Evolutionary conservation across 92 coral and sea anemone genomes (phyloP).

Genomic region (Siderastrea radians): DNA sequence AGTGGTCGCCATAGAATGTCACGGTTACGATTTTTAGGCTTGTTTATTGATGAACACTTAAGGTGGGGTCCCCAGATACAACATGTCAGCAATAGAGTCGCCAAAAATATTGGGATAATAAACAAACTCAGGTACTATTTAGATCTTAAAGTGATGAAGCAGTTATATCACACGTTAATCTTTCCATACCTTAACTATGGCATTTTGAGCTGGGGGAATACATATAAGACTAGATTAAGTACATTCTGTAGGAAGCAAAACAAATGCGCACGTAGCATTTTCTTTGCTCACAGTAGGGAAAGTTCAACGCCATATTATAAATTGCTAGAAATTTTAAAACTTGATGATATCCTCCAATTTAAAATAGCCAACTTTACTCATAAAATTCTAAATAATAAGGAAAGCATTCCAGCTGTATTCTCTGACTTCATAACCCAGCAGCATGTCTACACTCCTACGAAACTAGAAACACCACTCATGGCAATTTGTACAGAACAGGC

Average conservation of each 20-base stretch:
- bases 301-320: background rate
- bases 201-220: conserved; percentile 28
- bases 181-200: conserved; percentile 24
- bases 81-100: conserved; percentile 15
- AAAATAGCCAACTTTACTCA: background rate
- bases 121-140: conserved; percentile 23
- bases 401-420: too few relatives aligned
- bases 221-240: background rate
- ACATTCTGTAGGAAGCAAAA: background rate
- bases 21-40: background rate
- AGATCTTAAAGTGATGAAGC: conserved; percentile 6
- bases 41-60: conserved; percentile 3
- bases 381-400: too few relatives aligned
- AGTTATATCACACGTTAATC: conserved; percentile 6
- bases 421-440: too few relatives aligned
- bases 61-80: conserved; percentile 18
- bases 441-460: too few relatives aligned
- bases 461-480: background rate
- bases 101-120: conserved; percentile 27
- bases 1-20: too few relatives aligned
- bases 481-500: background rate
- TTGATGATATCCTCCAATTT: background rate
- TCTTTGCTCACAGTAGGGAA: conserved; percentile 3
- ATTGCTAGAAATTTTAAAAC: background rate
- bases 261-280: background rate